Evolutionary conservation across 1,140 invertebrate genomes (phyloP), one percentile per base, ranked within the genome.

Genomic region (Hyposmocoma kahamanoa): DNA sequence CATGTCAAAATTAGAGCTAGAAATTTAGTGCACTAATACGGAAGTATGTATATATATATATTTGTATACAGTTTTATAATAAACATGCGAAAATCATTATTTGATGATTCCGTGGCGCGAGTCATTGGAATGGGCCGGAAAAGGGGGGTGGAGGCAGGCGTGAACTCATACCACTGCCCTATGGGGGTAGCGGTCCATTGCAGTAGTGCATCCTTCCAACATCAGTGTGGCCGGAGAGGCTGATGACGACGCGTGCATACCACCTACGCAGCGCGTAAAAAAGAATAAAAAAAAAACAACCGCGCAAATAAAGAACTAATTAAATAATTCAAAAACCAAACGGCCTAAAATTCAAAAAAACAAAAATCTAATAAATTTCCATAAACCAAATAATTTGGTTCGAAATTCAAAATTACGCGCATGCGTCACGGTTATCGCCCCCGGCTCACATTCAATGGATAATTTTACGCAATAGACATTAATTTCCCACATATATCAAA

Each of bases 61-160:
- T 62, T 51, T 58, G 19, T 13, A 15, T 4, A 43, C 46, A 68
- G 65, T 82, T 79, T 84, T 84, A 82, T 81, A 72, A 76, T 81
- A 79, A 81, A 80, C 78, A 80, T 67, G 68, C 69, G 38, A 74
- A 81, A 83, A 84, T 83, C 81, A 84, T 84, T 84, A 83, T 81
- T 83, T 83, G 81, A 84, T 83, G 79, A 84, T 84, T 83, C 67
- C 67, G 69, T 68, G 72, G 78, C 65, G 74, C 70, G 79, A 67
- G 62, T 70, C 67, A 72, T 74, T 66, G 75, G 79, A 62, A 67
- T 76, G 72, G 63, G 75, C 46, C 15, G 41, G n/a, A n/a, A n/a
- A n/a, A n/a, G n/a, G 59, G 51, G 41, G 52, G 22, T 74, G 62
- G 50, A 56, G 56, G 45, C 42, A 53, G 65, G 53, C 61, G 56